These are phyloP conservation scores for Antedon bifida DNA, from an alignment of 35 echinoderm and acorn worm species.

Conservation along the genomic window DNA sequence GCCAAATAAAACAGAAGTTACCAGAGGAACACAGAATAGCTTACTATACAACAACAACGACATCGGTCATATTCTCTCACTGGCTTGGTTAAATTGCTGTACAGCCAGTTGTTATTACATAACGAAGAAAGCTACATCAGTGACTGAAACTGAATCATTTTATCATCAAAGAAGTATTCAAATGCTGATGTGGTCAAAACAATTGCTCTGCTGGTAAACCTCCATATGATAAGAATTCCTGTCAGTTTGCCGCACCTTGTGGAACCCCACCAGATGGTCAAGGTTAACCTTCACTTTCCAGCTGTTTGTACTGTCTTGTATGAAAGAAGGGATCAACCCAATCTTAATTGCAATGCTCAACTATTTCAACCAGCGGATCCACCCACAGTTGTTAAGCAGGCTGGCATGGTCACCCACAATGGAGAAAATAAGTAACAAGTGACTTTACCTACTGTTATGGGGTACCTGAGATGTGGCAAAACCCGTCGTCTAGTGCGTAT, in stretches of 20 bases:
- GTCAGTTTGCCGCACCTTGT: slow-evolving; percentile 62
- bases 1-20: slow-evolving; percentile 29
- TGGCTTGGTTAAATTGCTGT: slow-evolving; percentile 30
- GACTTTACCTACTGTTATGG: slow-evolving; percentile 41
- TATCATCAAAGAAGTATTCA: slow-evolving; percentile 24
- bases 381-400: neutral
- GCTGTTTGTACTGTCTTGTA: slow-evolving; percentile 48
- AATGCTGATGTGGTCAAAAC: too few species aligned
- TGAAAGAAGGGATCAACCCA: slow-evolving; percentile 10
- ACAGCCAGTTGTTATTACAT: slow-evolving; percentile 18
- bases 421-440: slow-evolving; percentile 17
- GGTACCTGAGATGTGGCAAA: slow-evolving; percentile 31
- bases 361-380: slow-evolving; percentile 10
- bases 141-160: neutral
- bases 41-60: slow-evolving; percentile 24
- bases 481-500: slow-evolving; percentile 35
- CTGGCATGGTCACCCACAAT: neutral
- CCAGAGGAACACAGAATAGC: slow-evolving; percentile 40
- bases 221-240: slow-evolving; percentile 20
- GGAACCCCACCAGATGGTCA: slow-evolving; percentile 19
- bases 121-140: slow-evolving; percentile 35
- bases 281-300: slow-evolving; percentile 38
- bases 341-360: neutral
- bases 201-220: too few species aligned
- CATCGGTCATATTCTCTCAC: slow-evolving; percentile 3